These are phyloP conservation scores for Caradrina clavipalpis DNA, from an alignment of 2,888 invertebrate species.

Conservation along the genomic window DNA sequence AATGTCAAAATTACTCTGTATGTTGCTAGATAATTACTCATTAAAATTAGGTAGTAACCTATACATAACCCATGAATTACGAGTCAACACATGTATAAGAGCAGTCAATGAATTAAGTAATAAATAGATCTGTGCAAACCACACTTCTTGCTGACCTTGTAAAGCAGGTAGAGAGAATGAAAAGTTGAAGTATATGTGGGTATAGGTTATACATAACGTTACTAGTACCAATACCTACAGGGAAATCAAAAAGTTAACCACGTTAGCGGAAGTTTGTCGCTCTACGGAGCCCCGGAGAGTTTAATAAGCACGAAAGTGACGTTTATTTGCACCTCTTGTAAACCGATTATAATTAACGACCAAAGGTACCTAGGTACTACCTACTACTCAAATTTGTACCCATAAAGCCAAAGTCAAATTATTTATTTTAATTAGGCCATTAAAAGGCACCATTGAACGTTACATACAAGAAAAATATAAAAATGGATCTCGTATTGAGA, in stretches of 20 bases:
- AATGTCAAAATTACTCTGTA: not conserved
- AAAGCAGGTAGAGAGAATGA: conserved; percentile 51
- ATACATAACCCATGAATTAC: not conserved
- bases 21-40: not conserved
- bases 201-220: not conserved
- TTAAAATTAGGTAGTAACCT: not conserved
- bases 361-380: not conserved
- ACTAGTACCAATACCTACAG: conserved; percentile 15
- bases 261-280: conserved; percentile 6
- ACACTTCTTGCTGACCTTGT: conserved; percentile 70
- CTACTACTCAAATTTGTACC: not conserved
- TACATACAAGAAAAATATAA: too few relatives aligned
- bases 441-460: too few relatives aligned
- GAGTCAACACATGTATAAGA: conserved; percentile 2
- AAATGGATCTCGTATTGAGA: too few relatives aligned
- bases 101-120: conserved; percentile 19
- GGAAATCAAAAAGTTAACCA: conserved; percentile 31
- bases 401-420: too few relatives aligned
- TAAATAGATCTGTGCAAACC: conserved; percentile 36
- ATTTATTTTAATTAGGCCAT: too few relatives aligned
- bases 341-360: not conserved
- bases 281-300: not conserved
- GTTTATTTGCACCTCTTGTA: not conserved
- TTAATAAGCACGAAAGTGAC: not conserved
- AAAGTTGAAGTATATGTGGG: conserved; percentile 24